Conservation (phyloP, 2,888 invertebrate genomes). For the Acronicta leporina region DNA sequence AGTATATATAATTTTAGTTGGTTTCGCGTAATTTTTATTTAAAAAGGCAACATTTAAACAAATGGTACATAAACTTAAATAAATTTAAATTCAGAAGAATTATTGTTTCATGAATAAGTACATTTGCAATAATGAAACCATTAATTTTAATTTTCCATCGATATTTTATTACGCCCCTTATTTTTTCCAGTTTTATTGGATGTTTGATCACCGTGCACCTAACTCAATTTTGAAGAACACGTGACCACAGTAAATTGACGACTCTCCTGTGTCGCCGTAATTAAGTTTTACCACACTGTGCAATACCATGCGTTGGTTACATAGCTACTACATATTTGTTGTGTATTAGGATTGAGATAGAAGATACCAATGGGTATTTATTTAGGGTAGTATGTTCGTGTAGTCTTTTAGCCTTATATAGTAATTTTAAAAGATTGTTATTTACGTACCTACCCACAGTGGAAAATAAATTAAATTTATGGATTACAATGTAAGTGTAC, state of each 20-base stretch:
- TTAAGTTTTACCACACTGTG: slow-evolving; percentile 58
- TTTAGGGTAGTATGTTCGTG: slow-evolving; percentile 31
- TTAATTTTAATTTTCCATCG: slow-evolving; percentile 46
- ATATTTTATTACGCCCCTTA: slow-evolving; percentile 64
- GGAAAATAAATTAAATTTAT: too few species aligned
- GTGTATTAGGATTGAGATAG: slow-evolving; percentile 28
- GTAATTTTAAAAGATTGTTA: background rate
- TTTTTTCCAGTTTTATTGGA: slow-evolving; percentile 62
- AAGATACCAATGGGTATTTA: slow-evolving; percentile 26
- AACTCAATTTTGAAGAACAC: slow-evolving; percentile 73
- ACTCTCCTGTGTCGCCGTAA: slow-evolving; percentile 70
- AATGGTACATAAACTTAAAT: slow-evolving; percentile 5
- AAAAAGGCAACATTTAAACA: slow-evolving; percentile 5
- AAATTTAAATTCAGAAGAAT: slow-evolving; percentile 25
- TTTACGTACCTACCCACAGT: too few species aligned
- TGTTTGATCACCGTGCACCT: slow-evolving; percentile 59
- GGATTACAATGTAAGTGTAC: too few species aligned
- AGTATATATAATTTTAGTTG: slow-evolving; percentile 49
- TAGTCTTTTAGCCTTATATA: slow-evolving; percentile 3
- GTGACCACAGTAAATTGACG: slow-evolving; percentile 77
- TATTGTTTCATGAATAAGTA: slow-evolving; percentile 25
- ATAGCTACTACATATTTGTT: slow-evolving; percentile 42
- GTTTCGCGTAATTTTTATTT: slow-evolving; percentile 28
- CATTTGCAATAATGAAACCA: slow-evolving; percentile 31
- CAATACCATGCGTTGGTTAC: slow-evolving; percentile 41